phyloP scores from a whole-genome alignment of 2,888 invertebrate species.

The Cosmia trapezina region DNA sequence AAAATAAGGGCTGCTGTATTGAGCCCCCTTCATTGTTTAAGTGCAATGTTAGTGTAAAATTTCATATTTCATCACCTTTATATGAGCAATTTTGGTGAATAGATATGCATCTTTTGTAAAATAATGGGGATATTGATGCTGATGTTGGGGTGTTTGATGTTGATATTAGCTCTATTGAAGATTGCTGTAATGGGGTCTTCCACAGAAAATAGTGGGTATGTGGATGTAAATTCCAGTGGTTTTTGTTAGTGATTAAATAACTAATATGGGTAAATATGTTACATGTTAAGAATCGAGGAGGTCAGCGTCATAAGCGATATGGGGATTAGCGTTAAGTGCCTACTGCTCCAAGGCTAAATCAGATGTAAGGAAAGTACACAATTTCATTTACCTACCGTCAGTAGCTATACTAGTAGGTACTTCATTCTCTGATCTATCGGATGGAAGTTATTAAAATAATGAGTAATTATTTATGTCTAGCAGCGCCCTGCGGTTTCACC shows the following conservation, averaged over 20 bases:
- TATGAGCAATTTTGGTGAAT: conserved; percentile 43
- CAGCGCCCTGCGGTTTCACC: no score
- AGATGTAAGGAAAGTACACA: no score
- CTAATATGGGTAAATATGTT: no score
- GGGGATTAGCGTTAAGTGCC: no score
- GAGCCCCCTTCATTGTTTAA: conserved; percentile 37
- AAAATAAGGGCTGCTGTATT: conserved; percentile 60
- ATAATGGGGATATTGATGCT: conserved; percentile 18
- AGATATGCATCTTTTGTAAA: conserved; percentile 14
- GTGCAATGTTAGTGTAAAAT: conserved; percentile 69
- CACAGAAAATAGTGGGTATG: not conserved
- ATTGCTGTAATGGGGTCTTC: not conserved
- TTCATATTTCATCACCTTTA: conserved; percentile 75
- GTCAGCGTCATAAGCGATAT: no score
- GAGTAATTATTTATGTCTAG: no score
- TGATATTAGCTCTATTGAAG: not conserved
- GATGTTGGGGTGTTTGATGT: conserved; percentile 16
- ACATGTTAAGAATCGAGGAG: no score
- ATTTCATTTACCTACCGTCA: no score
- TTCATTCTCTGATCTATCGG: no score
- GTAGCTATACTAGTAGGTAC: no score
- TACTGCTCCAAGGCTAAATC: no score
- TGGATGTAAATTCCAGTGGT: not conserved
- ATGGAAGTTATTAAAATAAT: no score
- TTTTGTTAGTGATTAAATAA: not conserved